Evolutionary conservation across 2,888 invertebrate genomes (phyloP).

Genomic region (Coremacera marginata): DNA sequence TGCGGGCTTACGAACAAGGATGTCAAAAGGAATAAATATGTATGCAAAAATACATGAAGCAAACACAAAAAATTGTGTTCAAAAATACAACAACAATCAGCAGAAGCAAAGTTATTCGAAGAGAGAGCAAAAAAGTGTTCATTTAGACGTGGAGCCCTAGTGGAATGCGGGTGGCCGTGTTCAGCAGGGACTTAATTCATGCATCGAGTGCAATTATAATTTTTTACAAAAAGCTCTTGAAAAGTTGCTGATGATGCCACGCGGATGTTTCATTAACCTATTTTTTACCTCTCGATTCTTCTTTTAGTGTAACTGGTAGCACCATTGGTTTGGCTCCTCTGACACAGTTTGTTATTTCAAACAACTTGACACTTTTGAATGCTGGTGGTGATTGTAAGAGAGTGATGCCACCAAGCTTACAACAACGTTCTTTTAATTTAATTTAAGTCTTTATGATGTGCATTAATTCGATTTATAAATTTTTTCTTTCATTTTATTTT

Average conservation of each 20-base stretch:
- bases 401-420: neutral
- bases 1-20: neutral
- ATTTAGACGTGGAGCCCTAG: neutral
- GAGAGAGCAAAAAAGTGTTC: neutral
- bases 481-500: too few relatives aligned
- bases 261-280: slow-evolving; percentile 18
- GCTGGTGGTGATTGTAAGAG: neutral
- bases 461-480: too few relatives aligned
- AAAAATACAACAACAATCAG: too few relatives aligned
- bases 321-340: neutral
- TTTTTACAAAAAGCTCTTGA: slow-evolving; percentile 2
- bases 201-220: slow-evolving; percentile 4
- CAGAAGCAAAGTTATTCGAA: neutral
- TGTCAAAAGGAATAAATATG: neutral
- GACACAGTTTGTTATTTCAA: neutral
- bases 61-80: neutral
- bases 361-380: neutral
- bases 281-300: neutral
- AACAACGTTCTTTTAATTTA: too few relatives aligned
- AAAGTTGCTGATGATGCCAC: neutral
- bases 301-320: neutral
- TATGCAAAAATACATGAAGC: neutral
- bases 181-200: neutral
- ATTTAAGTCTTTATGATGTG: too few relatives aligned
- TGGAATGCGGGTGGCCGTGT: too few relatives aligned